Base-by-base conservation (phyloP, 2,113 vertebrate genomes). In the Syngnathus typhle region DNA sequence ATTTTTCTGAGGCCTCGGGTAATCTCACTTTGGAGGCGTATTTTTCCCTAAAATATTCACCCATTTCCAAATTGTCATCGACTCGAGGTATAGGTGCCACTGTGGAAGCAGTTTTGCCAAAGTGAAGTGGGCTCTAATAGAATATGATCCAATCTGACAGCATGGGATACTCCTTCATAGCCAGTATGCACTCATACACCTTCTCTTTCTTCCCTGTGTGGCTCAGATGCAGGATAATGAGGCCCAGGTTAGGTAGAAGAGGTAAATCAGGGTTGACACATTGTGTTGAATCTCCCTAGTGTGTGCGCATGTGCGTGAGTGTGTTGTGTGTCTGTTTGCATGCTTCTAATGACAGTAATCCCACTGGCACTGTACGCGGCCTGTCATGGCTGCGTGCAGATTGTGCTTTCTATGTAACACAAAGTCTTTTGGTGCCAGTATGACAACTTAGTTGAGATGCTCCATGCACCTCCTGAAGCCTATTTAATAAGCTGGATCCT, bases 401-500 rank as follows among this genome's bases (percentile, higher is more conserved):
- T 67, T 67, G 65, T 49, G 70, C 75, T 80, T 51, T 76, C 79
- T 52, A 74, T 84, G 73, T 58, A 75, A 77, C 76, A 37, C 72
- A 64, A 62, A 21, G 69, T 77, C 62, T 86, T 81, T 80, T 78
- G 82, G 84, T 85, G 81, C 77, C 80, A 72, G 79, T 77, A 75
- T 84, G 82, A 87, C 86, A 84, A 80, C 85, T 88, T 84, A 86
- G 81, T 85, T 81, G 81, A 79, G 81, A 87, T 79, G 74, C 81
- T 82, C 74, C 67, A 32, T 74, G 77, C 78, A 74, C 66, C 79
- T 88, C 82, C 85, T 83, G 81, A 85, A 83, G 83, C 83, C 84
- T 80, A 82, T 88, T 88, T 88, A 90, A 90, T 88, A 87, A 83
- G 76, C 78, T 83, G 84, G 77, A 83, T 87, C 82, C 81, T 85